Percentiles rank a stretch among this genome's conserved stretches.
Conservation (phyloP, 2,113 vertebrate genomes). For the Nettapus auritus region DNA sequence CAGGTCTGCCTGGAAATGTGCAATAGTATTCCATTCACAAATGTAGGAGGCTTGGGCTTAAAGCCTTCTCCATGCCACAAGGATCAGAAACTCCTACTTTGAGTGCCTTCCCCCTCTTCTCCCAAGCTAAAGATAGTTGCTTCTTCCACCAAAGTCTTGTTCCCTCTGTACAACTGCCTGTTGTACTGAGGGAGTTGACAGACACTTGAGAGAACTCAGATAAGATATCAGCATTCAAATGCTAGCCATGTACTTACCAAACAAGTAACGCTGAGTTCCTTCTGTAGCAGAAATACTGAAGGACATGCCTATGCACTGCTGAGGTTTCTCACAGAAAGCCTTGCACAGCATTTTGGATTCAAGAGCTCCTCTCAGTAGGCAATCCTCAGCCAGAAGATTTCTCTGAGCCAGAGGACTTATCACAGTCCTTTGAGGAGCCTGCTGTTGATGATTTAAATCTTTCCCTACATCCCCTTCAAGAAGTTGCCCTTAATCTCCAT, state of each 20-base stretch:
- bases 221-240: not conserved
- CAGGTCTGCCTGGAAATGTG: not conserved
- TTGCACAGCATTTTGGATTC: not conserved
- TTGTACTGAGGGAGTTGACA: not conserved
- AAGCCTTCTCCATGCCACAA: not conserved
- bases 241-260: not conserved
- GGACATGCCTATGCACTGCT: too few relatives aligned
- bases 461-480: not conserved
- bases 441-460: not conserved
- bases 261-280: not conserved
- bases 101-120: not conserved
- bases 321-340: not conserved
- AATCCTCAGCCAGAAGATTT: not conserved
- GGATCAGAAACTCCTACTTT: not conserved
- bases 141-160: not conserved
- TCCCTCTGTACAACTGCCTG: not conserved
- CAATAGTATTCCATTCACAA: not conserved
- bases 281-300: not conserved
- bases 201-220: not conserved
- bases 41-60: not conserved
- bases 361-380: fast-evolving
- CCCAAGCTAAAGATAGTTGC: fast-evolving
- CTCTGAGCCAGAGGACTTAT: not conserved
- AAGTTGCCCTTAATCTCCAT: not conserved
- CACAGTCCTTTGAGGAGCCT: not conserved